phyloP scores from a whole-genome alignment of 2,797 vertebrate genomes.

The Periophthalmus magnuspinnatus region DNA sequence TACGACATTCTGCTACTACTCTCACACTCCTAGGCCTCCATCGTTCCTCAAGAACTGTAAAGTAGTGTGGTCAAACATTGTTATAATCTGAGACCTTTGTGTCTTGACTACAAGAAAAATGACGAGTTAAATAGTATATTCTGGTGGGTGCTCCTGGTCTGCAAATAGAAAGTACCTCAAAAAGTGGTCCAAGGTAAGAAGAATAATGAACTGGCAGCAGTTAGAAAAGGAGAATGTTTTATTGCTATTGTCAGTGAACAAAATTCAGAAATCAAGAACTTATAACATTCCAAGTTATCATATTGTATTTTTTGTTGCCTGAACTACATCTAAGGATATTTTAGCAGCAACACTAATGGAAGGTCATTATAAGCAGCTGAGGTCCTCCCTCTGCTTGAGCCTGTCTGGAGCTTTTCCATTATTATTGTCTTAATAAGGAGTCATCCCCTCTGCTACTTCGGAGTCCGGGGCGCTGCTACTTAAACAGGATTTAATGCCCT shows the following conservation, averaged over 20 bases:
- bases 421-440: slow-evolving; percentile 34
- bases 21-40: slow-evolving; percentile 19
- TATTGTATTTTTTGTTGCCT: not conserved
- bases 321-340: not conserved
- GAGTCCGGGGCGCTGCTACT: slow-evolving; percentile 1
- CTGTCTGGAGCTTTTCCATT: slow-evolving; percentile 11
- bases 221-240: no score
- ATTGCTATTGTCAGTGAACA: no score
- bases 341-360: not conserved
- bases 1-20: slow-evolving; percentile 35
- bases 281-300: no score
- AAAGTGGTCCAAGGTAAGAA: no score
- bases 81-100: not conserved
- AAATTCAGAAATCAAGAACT: no score
- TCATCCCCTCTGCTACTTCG: slow-evolving; percentile 22
- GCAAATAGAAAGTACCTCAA: no score
- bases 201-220: no score
- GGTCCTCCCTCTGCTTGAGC: not conserved
- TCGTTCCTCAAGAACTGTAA: not conserved
- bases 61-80: not conserved
- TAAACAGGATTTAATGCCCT: slow-evolving; percentile 28
- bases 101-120: no score
- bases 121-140: no score
- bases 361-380: not conserved
- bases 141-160: no score